phyloP scores from a whole-genome alignment of 1,140 invertebrate species.

The Telenomus remus region DNA sequence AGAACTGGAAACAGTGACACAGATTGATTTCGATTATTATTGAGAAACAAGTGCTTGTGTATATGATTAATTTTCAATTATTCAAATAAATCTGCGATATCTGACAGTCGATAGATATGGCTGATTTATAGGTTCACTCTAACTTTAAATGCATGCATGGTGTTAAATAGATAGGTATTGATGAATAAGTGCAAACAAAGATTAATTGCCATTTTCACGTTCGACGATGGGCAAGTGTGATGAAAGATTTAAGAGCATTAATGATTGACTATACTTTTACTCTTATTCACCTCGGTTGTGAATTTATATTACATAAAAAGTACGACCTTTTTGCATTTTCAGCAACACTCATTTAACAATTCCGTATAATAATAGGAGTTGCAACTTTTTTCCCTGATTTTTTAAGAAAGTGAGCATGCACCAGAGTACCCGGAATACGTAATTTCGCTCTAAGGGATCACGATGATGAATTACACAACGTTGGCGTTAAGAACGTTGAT shows the following conservation, averaged over 20 bases:
- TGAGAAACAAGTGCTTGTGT: constrained; percentile 2
- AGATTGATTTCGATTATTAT: constrained; percentile 6
- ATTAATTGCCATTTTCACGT: constrained; percentile 17
- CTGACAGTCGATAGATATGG: constrained; percentile 20
- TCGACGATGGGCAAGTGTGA: constrained; percentile 1
- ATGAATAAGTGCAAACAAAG: constrained; percentile 6
- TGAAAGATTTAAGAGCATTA: constrained; percentile 7
- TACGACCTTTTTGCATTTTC: too few relatives aligned
- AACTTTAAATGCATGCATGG: constrained; percentile 30
- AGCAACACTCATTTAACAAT: constrained; percentile 21
- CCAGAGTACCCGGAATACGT: too few relatives aligned
- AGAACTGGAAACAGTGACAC: background rate
- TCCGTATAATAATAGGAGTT: constrained; percentile 4
- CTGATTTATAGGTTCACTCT: constrained; percentile 33
- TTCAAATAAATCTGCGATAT: constrained; percentile 12
- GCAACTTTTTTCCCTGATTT: too few relatives aligned
- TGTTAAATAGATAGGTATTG: constrained; percentile 28
- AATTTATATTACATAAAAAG: too few relatives aligned
- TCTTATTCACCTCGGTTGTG: too few relatives aligned
- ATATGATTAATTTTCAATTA: constrained; percentile 25
- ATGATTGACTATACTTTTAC: background rate
- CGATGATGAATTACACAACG: too few relatives aligned
- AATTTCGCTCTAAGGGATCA: too few relatives aligned
- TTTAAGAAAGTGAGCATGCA: too few relatives aligned
- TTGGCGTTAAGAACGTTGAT: too few relatives aligned